Evolutionary conservation across 1,140 invertebrate genomes (phyloP).

Genomic region (Amyelois transitella): DNA sequence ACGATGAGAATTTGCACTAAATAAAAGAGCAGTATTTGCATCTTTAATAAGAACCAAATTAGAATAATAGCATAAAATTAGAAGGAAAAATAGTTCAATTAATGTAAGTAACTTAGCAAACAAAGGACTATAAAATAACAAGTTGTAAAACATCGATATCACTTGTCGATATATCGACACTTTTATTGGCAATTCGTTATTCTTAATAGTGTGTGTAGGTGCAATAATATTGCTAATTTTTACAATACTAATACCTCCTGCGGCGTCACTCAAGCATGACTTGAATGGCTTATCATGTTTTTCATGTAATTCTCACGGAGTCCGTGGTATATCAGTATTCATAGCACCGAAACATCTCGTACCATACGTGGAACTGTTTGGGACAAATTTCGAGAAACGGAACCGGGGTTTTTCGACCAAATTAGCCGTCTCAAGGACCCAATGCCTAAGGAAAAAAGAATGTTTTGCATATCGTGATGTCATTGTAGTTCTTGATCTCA

Average conservation of each 20-base stretch:
- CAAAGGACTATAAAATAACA: neutral
- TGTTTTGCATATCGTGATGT: slow-evolving; percentile 4
- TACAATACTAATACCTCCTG: slow-evolving; percentile 17
- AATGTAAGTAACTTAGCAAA: neutral
- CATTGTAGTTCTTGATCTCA: neutral
- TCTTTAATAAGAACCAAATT: neutral
- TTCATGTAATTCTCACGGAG: slow-evolving; percentile 48
- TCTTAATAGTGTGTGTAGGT: neutral
- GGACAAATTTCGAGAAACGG: slow-evolving; percentile 43
- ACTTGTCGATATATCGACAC: neutral
- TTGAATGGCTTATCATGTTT: slow-evolving; percentile 25
- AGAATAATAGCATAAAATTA: neutral
- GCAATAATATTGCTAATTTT: slow-evolving; percentile 30
- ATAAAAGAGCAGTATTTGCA: neutral
- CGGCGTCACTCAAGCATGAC: slow-evolving; percentile 21
- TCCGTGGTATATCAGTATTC: slow-evolving; percentile 39
- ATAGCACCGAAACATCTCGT: slow-evolving; percentile 22
- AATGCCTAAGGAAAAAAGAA: neutral
- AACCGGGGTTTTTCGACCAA: slow-evolving; percentile 35
- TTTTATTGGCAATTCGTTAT: neutral
- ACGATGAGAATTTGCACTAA: neutral
- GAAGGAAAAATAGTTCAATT: neutral
- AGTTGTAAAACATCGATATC: neutral
- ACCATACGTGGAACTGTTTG: slow-evolving; percentile 41
- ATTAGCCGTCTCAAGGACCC: slow-evolving; percentile 39